Conservation (phyloP, 2,888 invertebrate species). For the Masnerella sp. region DNA sequence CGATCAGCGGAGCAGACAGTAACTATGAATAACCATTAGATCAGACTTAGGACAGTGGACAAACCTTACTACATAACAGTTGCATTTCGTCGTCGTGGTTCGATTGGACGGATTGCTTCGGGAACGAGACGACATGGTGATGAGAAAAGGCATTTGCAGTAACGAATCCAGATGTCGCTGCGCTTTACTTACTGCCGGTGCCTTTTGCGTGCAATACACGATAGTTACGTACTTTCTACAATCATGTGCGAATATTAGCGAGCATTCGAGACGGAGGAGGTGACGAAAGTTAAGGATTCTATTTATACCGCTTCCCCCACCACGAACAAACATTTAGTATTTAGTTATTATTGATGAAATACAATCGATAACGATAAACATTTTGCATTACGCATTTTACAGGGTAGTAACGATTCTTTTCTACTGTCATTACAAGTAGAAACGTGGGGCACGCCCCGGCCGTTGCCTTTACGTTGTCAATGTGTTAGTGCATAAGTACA, state of each 20-base stretch:
- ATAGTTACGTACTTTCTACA: too few relatives aligned
- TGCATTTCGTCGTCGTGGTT: slow-evolving; percentile 30
- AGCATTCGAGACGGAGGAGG: slow-evolving; percentile 1
- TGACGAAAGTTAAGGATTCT: slow-evolving; percentile 37
- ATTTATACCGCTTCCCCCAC: slow-evolving; percentile 61
- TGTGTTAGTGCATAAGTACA: slow-evolving; percentile 73
- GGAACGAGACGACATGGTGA: background rate
- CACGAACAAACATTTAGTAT: slow-evolving; percentile 48
- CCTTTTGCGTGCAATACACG: slow-evolving; percentile 52
- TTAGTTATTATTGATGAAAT: slow-evolving; percentile 52
- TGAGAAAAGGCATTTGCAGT: slow-evolving; percentile 45
- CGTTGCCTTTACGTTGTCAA: slow-evolving; percentile 68
- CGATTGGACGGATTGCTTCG: slow-evolving; percentile 47
- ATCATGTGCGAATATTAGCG: too few relatives aligned
- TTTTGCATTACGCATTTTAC: slow-evolving; percentile 74
- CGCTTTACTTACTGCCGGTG: slow-evolving; percentile 40
- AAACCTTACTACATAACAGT: slow-evolving; percentile 40
- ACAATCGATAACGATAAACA: slow-evolving; percentile 69
- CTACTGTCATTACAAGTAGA: slow-evolving; percentile 69
- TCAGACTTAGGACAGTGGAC: slow-evolving; percentile 35
- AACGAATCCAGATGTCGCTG: slow-evolving; percentile 25
- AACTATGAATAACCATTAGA: slow-evolving; percentile 45
- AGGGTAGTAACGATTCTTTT: slow-evolving; percentile 75
- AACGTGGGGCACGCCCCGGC: slow-evolving; percentile 60
- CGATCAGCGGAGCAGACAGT: slow-evolving; percentile 29